Evolutionary conservation across 35 echinoderm and acorn worm genomes (phyloP), one percentile per base, ranked within the genome.

Genomic region (Nesometra sesokonis): DNA sequence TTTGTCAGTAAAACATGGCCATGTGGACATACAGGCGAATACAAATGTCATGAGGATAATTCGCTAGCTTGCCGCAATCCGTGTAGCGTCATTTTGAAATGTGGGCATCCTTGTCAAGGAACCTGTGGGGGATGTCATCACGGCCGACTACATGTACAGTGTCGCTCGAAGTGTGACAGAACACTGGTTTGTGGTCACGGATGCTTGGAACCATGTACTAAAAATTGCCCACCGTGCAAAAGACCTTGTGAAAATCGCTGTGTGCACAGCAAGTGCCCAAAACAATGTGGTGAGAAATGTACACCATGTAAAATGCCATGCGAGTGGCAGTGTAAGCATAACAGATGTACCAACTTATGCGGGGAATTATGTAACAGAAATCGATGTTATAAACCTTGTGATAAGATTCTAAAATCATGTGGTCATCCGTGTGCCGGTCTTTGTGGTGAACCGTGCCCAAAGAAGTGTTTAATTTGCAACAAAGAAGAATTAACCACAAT

Each of bases 381-480:
- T 5, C 46, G 86, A 0, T 97, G 91, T 39, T 46, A 91, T 80
- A 23, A 87, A 32, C 91, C 95, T 13, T 97, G 95, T 76, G 23
- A 32, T 17, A 32, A 46, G 29, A 43, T 17, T 31, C 84, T 90
- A 36, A n/a, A n/a, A n/a, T 82, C 40, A 46, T 93, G 92, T 88
- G 77, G 78, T 37, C 95, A 97, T 87, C 80, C 81, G n/a, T 97
- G 95, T 67, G 93, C 91, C 33, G 95, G 95, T 21, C 17, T 97
- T 0, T 93, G 95, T 85, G 95, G 95, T 36, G 95, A 93, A 35
- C 87, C 86, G 13, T 97, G 95, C 36, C 92, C 95, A 31, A 91
- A 83, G 31, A 86, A 88, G 36, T 97, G 95, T 79, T 52, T 89
- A 27, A 91, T 91, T 36, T 97, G 95, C 82, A 2, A 97, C 43